phyloP scores from a whole-genome alignment of 2,888 invertebrate species.

The Mantis religiosa region DNA sequence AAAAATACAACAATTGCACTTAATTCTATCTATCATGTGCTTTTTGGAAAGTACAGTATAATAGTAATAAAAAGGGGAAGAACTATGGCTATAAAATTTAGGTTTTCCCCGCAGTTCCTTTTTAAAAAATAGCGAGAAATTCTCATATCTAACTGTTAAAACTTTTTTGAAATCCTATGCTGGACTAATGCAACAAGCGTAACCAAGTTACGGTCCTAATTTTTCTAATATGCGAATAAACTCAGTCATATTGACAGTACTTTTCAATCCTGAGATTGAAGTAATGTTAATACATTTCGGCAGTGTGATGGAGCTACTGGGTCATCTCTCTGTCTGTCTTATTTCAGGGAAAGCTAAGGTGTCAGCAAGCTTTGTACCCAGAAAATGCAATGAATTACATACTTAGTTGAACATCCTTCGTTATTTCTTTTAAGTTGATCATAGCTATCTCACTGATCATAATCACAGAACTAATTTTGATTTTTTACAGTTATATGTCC shows the following conservation, averaged over 20 bases:
- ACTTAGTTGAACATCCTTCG: neutral
- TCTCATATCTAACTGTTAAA: neutral
- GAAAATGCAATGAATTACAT: neutral
- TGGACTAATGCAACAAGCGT: neutral
- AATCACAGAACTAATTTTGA: neutral
- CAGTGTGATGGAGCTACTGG: neutral
- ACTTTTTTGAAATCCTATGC: neutral
- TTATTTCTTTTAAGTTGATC: neutral
- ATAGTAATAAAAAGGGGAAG: constrained; percentile 3
- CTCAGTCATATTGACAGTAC: neutral
- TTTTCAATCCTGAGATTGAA: neutral
- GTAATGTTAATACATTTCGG: neutral
- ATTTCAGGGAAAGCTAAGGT: neutral
- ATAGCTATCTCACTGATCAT: no score
- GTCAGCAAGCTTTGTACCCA: neutral
- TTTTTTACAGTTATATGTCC: neutral
- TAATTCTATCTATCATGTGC: neutral
- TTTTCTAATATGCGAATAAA: neutral
- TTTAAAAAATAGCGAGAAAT: constrained; percentile 1
- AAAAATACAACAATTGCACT: neutral
- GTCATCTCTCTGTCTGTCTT: neutral
- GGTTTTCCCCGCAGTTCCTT: neutral
- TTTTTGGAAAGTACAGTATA: constrained; percentile 5
- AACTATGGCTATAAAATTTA: neutral
- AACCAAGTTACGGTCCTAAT: neutral